Conservation (phyloP, 2,888 invertebrate species). For the Epistrophe grossulariae region DNA sequence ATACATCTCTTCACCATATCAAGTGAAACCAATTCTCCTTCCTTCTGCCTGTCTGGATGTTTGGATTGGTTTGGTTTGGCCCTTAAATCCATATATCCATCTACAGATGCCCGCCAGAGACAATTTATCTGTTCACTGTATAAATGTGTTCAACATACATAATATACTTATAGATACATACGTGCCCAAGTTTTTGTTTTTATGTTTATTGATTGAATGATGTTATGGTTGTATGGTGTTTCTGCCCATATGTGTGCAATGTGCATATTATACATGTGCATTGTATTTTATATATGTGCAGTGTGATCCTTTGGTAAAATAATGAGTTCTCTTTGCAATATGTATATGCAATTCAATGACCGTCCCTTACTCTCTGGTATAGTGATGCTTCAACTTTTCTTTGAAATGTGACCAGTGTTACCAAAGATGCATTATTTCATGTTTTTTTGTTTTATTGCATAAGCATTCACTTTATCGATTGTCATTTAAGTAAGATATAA, state of each 20-base stretch:
- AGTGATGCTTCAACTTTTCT: constrained; percentile 27
- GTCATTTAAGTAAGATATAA: too few relatives aligned
- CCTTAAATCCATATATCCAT: constrained; percentile 30
- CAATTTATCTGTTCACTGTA: constrained; percentile 53
- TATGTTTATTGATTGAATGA: constrained; percentile 66
- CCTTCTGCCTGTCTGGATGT: neutral
- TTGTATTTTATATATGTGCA: neutral
- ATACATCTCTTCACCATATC: constrained; percentile 29
- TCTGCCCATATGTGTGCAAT: constrained; percentile 9
- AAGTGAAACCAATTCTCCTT: constrained; percentile 6
- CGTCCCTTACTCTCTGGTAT: neutral
- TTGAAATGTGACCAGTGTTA: constrained; percentile 3
- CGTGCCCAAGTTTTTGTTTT: constrained; percentile 68
- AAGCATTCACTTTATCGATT: too few relatives aligned
- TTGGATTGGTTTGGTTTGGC: constrained; percentile 1
- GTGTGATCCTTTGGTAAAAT: neutral
- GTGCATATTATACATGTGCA: neutral
- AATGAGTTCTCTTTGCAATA: neutral
- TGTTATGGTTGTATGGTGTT: constrained; percentile 9
- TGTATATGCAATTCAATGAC: neutral
- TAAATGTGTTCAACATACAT: constrained; percentile 72
- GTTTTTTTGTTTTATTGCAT: too few relatives aligned
- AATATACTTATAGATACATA: neutral
- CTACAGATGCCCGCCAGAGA: constrained; percentile 49
- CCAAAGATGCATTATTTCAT: neutral